Base-by-base conservation (phyloP, 2,113 vertebrate species). In the Mus spicilegus region DNA sequence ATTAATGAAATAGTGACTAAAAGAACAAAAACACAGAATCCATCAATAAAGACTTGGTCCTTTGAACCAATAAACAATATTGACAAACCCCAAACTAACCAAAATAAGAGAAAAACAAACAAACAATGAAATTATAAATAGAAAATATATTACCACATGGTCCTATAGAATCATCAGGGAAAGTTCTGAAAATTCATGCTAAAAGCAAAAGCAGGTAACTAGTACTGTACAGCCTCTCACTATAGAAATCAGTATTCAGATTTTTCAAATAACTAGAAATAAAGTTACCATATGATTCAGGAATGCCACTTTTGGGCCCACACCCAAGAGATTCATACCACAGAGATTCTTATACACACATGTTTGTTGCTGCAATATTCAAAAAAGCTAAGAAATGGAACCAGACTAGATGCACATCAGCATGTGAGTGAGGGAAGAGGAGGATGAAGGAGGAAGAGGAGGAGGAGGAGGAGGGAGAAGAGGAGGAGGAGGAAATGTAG, bases 361-460 rank as follows among this genome's bases (percentile, higher is more conserved):
- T 58, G 51, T 26, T n/a, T 73, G 67, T 73, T 39, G 36, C 20
- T 73, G 13, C 36, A 56, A 13, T 56, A 39, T 56, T 56, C 36
- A 26, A 26, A 56, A 39, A 39, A 82, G 20, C 10, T n/a, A 58
- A 20, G 56, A 82, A n/a, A 61, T n/a, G 10, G 56, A 61, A 39
- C 11, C 9, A 33, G 20, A 22, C 80, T 39, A 24, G 28, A 39
- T n/a, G 80, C 20, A 10, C 54, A 39, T 39, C 56, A 82, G 39
- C 12, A 82, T 24, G 17, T n/a, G 56, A 61, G 58, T 39, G 36
- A n/a, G 56, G 30, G 9, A 26, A 65, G 20, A 65, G 26, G 7
- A 28, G 12, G 7, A 11, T 2, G 26, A 24, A 3, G 24, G 28
- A 33, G 4, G 22, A 13, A 2, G 65, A 26, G 0, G 28, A 10